Conservation (phyloP, 2,113 vertebrate species). For the Erpornis zantholeuca region DNA sequence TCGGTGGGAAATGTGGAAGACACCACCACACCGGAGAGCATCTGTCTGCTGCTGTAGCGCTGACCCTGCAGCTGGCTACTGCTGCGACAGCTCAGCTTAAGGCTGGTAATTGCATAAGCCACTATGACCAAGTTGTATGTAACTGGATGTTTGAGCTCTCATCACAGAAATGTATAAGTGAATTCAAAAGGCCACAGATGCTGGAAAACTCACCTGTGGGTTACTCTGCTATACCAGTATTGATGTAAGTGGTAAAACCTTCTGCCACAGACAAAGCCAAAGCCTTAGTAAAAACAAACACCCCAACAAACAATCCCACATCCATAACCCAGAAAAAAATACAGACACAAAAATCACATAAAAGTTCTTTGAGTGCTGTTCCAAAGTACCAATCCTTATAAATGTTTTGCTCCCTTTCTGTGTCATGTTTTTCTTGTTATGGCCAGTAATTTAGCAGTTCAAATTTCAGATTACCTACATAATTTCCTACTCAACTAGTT, state of each 20-base stretch:
- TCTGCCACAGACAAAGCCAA: neutral
- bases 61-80: neutral
- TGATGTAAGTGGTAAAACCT: neutral
- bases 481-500: neutral
- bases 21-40: neutral
- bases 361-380: neutral
- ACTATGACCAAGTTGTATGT: neutral
- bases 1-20: neutral
- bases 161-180: rapidly evolving
- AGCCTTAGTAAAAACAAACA: neutral
- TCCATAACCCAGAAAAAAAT: neutral
- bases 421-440: neutral
- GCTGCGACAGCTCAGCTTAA: neutral
- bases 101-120: neutral
- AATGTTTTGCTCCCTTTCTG: neutral
- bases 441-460: neutral
- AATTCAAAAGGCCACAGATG: neutral
- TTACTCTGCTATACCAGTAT: neutral
- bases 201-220: neutral
- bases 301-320: neutral
- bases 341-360: neutral
- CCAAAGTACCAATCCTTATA: neutral
- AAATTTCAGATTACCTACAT: neutral
- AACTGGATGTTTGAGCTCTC: neutral
- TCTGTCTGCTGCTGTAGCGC: rapidly evolving